Conservation (phyloP, 2,113 vertebrate genomes). For the Pycnonotus jocosus region DNA sequence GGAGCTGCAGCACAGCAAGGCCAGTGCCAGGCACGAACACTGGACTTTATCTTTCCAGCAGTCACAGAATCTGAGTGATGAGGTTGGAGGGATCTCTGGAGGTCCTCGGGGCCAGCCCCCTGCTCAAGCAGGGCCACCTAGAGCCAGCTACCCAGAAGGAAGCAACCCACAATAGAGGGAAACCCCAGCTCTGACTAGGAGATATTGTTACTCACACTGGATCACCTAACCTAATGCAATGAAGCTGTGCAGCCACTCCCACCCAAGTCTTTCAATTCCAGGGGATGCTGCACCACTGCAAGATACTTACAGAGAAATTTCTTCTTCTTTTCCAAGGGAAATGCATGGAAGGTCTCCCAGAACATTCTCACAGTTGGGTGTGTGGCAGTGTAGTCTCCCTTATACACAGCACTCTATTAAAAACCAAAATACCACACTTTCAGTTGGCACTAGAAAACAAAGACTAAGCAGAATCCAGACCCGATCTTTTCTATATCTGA, state of each 20-base stretch:
- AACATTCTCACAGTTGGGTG: conserved; percentile 92
- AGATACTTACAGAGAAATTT: conserved; percentile 88
- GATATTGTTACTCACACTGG: neutral
- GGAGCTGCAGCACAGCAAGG: neutral
- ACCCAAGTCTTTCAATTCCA: neutral
- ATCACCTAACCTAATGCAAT: neutral
- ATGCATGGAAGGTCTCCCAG: conserved; percentile 97
- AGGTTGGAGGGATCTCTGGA: neutral
- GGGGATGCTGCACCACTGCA: neutral
- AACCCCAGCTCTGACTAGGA: neutral
- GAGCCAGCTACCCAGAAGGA: too few relatives aligned
- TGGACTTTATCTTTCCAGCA: neutral
- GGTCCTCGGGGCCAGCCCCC: neutral
- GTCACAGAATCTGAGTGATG: neutral
- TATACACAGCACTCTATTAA: conserved; percentile 85
- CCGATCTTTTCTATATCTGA: neutral
- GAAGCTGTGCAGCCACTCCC: neutral
- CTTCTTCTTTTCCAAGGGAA: conserved; percentile 94
- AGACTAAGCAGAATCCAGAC: neutral
- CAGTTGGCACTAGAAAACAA: neutral
- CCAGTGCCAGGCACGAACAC: fast-evolving
- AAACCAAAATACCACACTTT: neutral
- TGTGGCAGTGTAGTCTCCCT: conserved; percentile 87
- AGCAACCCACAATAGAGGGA: fast-evolving
- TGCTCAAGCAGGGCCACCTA: neutral